Base-by-base conservation (phyloP, 2,888 invertebrate species). In the Drosophila mayaguana region DNA sequence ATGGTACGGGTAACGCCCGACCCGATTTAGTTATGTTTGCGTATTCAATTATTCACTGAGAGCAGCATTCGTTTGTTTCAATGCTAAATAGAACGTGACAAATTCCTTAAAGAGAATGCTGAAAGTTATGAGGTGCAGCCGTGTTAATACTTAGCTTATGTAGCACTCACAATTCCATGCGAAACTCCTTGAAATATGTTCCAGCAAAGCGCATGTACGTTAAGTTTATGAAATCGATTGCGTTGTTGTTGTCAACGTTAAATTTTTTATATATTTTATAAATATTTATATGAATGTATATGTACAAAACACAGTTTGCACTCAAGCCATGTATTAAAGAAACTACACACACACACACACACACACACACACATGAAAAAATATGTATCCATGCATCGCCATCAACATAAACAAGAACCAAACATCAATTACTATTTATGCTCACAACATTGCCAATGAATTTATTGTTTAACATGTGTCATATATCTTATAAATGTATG, bases 221-320 rank as follows among this genome's bases (percentile, higher is more conserved):
- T 89, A 87, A 86, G 87, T 86, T 83, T 83, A 51, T 65, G 25
- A 71, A 57, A 67, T 59, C 48, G 67, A 55, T 64, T 64, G 53
- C 82, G 80, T 82, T 78, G 62, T 63, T 63, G 56, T 74, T 64
- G 48, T 53, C 75, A 63, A 50, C 78, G 78, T 78, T 84, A 71
- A 16, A 69, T 16, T 63, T 71, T 73, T 68, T 48, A 80, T 84
- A 83, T 83, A 88, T 84, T 83, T 86, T 86, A 86, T 83, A 76
- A 70, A 80, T 88, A 83, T 78, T 75, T 86, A 75, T 75, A 73
- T 74, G 45, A 57, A 54, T 68, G 32, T 75, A 64, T 70, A 12
- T 57, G 68, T 79, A 63, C 50, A 57, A 48, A 42, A 54, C 14
- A 28, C 11, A 22, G 32, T 20, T n/a, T 53, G 56, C 56, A 61